These are phyloP conservation scores for Otus scops DNA, from an alignment of 2,797 vertebrate genomes.

Conservation along the genomic window DNA sequence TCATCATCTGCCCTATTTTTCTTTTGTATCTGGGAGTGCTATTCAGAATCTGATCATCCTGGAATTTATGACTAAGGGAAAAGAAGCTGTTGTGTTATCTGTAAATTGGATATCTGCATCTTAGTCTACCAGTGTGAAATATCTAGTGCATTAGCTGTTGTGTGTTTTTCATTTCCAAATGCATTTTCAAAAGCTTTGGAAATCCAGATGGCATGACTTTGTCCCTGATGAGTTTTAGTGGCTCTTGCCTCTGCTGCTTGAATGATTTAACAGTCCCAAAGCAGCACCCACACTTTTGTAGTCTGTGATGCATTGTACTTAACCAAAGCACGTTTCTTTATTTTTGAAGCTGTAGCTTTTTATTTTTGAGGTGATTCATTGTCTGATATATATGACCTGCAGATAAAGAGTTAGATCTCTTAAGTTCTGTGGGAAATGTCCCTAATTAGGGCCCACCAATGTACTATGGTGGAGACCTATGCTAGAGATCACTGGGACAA, in stretches of 20 bases:
- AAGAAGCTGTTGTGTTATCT: slow-evolving; percentile 17
- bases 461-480: not conserved
- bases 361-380: not conserved
- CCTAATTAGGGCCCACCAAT: not conserved
- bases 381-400: not conserved
- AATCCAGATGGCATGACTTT: not conserved
- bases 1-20: slow-evolving; percentile 63
- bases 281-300: not conserved
- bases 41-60: slow-evolving; percentile 32
- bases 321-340: not conserved
- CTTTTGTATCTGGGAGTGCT: slow-evolving; percentile 28
- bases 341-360: not conserved
- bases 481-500: not conserved
- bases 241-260: not conserved
- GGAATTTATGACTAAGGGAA: slow-evolving; percentile 47
- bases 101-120: slow-evolving; percentile 18
- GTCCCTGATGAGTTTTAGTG: not conserved
- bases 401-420: not conserved
- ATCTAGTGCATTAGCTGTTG: not conserved
- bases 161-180: slow-evolving; percentile 1
- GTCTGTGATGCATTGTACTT: not conserved
- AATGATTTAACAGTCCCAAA: not conserved
- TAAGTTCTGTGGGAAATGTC: not conserved
- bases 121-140: not conserved
- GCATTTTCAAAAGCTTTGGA: slow-evolving; percentile 9